Conservation (phyloP, 1,140 invertebrate genomes). For the Halyomorpha halys region DNA sequence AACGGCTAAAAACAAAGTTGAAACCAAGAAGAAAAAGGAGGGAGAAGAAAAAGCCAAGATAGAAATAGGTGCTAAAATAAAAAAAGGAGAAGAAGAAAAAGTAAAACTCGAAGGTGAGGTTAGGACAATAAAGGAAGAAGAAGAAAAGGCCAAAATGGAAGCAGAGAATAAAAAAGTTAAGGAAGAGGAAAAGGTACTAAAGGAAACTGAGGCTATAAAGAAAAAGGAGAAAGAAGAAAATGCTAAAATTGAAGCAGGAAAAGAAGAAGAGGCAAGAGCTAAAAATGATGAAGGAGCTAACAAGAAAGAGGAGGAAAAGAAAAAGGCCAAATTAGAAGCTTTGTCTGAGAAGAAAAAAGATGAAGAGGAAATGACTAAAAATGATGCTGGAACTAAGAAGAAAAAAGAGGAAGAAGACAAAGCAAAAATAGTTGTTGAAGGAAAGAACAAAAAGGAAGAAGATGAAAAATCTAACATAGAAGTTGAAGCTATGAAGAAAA, state of each 20-base stretch:
- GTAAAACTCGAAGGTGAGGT: background rate
- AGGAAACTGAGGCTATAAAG: background rate
- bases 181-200: background rate
- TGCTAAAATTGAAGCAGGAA: background rate
- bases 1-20: background rate
- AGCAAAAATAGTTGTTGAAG: background rate
- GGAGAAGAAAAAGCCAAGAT: background rate
- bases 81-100: conserved; percentile 17
- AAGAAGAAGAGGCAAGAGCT: background rate
- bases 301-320: background rate
- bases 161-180: conserved; percentile 21
- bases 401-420: conserved; percentile 22
- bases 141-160: conserved; percentile 22
- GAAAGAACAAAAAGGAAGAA: conserved; percentile 22
- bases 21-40: background rate
- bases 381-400: conserved; percentile 3
- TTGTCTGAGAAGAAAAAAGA: conserved; percentile 15
- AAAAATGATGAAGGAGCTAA: background rate
- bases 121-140: background rate
- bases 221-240: background rate
- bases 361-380: conserved; percentile 20
- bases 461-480: conserved; percentile 24
- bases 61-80: background rate
- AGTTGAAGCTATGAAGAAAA: conserved; percentile 24
- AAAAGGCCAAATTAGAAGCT: background rate